These are phyloP conservation scores for Dascyllus trimaculatus DNA, from an alignment of 2,113 vertebrate species.

Conservation along the genomic window DNA sequence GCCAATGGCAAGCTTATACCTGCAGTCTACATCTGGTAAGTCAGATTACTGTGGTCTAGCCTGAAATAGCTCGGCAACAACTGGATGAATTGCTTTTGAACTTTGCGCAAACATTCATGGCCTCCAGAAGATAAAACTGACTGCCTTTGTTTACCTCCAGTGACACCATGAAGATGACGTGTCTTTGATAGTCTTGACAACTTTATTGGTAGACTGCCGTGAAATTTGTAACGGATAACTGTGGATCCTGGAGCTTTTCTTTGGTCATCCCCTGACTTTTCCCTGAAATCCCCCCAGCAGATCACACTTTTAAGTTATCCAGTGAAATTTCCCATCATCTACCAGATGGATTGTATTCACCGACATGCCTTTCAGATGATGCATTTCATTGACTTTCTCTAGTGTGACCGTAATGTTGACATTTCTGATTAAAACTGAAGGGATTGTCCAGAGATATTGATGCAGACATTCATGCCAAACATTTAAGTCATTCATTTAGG, in stretches of 20 bases:
- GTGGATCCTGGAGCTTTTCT: not conserved
- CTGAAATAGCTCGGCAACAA: not conserved
- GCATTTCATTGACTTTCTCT: not conserved
- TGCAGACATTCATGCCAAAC: not conserved
- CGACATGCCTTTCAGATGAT: not conserved
- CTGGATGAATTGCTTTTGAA: not conserved
- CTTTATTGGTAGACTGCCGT: conserved; percentile 1
- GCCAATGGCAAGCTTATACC: too few species aligned
- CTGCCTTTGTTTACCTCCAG: not conserved
- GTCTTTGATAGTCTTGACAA: not conserved
- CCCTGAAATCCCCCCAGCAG: not conserved
- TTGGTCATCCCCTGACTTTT: not conserved
- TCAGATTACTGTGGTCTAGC: not conserved
- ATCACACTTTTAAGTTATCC: not conserved
- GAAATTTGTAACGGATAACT: not conserved
- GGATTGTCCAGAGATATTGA: too few species aligned
- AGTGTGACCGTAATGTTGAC: not conserved
- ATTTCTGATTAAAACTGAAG: not conserved
- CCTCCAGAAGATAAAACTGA: not conserved
- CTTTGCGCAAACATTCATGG: not conserved
- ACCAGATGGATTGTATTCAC: not conserved
- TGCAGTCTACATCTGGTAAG: too few species aligned
- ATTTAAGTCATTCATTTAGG: not conserved
- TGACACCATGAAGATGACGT: not conserved
- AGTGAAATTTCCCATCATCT: not conserved